Evolutionary conservation across 37 sponge, comb jelly and placozoan genomes (phyloP).

Genomic region (Geodia barretti): DNA sequence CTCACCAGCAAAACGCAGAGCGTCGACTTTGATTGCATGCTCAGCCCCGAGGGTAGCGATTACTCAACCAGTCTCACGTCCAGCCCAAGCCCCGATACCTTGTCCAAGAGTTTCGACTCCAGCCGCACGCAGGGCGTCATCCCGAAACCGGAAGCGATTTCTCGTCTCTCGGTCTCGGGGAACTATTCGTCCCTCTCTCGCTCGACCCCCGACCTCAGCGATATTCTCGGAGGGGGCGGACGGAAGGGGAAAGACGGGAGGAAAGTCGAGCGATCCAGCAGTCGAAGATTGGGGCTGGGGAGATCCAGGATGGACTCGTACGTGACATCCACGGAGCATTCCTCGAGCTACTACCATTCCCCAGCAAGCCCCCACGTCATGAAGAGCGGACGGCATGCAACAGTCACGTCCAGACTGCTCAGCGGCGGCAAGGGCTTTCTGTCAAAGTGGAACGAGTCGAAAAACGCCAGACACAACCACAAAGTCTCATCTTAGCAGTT

Average conservation of each 20-base stretch:
- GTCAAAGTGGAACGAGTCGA: background rate
- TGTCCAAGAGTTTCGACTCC: slow-evolving; percentile 8
- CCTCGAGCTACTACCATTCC: background rate
- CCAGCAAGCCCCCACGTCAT: background rate
- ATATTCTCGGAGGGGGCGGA: background rate
- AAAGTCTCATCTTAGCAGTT: no score
- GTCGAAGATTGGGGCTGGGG: background rate
- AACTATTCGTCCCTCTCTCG: slow-evolving; percentile 32
- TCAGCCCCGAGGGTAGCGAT: background rate
- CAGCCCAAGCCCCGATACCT: background rate
- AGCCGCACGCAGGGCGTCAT: background rate
- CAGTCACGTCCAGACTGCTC: background rate
- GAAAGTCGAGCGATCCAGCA: slow-evolving; percentile 38
- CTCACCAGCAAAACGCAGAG: background rate
- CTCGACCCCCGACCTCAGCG: slow-evolving; percentile 55
- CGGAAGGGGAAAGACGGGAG: slow-evolving; percentile 19
- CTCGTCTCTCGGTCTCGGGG: slow-evolving; percentile 8
- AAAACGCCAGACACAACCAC: no score
- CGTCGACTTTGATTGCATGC: background rate
- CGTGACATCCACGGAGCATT: slow-evolving; percentile 1
- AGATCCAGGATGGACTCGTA: slow-evolving; percentile 18
- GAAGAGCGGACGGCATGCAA: background rate
- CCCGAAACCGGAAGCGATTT: background rate
- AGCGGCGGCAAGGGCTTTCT: background rate
- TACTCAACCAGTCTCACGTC: background rate